Evolutionary conservation across 2,888 invertebrate species (phyloP).

Genomic region (Abrostola tripartita): DNA sequence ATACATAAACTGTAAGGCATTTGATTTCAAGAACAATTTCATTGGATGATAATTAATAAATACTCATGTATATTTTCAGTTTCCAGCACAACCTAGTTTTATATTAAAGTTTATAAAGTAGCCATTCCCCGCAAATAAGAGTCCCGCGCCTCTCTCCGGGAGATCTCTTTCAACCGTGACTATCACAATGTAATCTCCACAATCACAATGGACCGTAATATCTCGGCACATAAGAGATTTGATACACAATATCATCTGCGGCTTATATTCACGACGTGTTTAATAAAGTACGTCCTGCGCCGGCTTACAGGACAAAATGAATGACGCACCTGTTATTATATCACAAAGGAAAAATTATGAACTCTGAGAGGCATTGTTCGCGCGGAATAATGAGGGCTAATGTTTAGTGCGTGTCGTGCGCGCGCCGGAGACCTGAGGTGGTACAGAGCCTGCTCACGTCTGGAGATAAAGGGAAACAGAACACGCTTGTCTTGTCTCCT

Average conservation of each 20-base stretch:
- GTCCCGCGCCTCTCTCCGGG: neutral
- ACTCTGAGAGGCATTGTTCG: conserved; percentile 45
- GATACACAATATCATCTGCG: conserved; percentile 33
- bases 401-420: conserved; percentile 30
- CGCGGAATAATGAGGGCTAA: conserved; percentile 50
- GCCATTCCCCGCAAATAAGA: neutral
- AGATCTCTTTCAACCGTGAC: conserved; percentile 9
- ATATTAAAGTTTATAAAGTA: neutral
- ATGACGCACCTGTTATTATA: conserved; percentile 46
- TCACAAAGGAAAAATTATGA: conserved; percentile 52
- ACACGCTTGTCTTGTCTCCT: conserved; percentile 14
- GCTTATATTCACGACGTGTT: conserved; percentile 33
- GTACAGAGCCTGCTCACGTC: conserved; percentile 7
- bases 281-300: conserved; percentile 41
- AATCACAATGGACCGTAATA: conserved; percentile 28
- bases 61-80: no score
- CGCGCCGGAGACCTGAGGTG: conserved; percentile 11
- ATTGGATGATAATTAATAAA: no score
- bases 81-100: neutral
- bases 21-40: no score
- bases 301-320: conserved; percentile 19
- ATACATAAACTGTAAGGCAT: no score
- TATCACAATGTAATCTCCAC: conserved; percentile 18
- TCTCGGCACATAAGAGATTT: conserved; percentile 25
- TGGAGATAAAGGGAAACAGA: conserved; percentile 12